A percentile compares a stretch with the other conserved stretches of the same genome.
Evolutionary conservation across 2,797 vertebrate species (phyloP).

Genomic region (Scolopax rusticola): DNA sequence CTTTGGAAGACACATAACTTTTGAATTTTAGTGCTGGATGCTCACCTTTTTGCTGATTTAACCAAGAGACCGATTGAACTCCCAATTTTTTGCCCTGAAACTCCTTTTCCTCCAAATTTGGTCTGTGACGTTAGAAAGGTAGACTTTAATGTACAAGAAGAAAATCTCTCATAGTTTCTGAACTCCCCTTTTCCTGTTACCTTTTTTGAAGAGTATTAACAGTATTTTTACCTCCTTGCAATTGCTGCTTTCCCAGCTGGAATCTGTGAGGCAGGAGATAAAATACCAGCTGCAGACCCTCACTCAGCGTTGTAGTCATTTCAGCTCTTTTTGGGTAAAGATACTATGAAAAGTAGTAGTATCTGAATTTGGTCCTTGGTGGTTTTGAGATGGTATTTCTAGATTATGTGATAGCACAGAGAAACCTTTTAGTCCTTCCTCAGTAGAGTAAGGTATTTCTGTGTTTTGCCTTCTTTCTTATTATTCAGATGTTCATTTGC

Average conservation of each 20-base stretch:
- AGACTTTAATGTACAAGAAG: not conserved
- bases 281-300: not conserved
- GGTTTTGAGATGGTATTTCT: not conserved
- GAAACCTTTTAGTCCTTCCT: not conserved
- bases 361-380: not conserved
- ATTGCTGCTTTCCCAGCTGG: not conserved
- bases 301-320: not conserved
- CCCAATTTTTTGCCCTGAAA: not conserved
- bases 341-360: not conserved
- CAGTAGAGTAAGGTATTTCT: not conserved
- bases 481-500: not conserved
- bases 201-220: not conserved
- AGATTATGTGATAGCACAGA: not conserved
- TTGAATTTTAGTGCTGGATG: not conserved
- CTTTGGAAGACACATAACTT: constrained; percentile 10
- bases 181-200: not conserved
- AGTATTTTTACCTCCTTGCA: not conserved
- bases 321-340: not conserved
- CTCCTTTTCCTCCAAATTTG: not conserved
- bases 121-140: not conserved
- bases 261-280: not conserved
- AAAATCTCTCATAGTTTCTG: not conserved
- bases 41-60: not conserved
- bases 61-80: not conserved
- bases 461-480: not conserved